Percentiles rank a stretch among this genome's conserved stretches.
These are phyloP conservation scores for Halcyon smyrnensis DNA, from an alignment of 2,797 vertebrate genomes.

Conservation along the genomic window DNA sequence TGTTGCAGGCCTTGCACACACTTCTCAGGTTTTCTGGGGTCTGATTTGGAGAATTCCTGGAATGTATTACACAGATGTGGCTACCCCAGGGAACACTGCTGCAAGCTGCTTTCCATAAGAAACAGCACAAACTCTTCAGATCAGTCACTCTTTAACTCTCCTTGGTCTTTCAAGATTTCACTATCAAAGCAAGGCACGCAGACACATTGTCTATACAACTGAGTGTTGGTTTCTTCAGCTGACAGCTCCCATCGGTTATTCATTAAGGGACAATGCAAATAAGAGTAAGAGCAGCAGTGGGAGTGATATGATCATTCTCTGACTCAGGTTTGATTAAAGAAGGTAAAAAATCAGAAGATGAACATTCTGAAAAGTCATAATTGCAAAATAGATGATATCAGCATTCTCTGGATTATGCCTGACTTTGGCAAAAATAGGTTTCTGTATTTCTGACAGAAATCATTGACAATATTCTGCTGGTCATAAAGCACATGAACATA, in stretches of 20 bases:
- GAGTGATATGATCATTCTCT: slow-evolving; percentile 20
- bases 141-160: background rate
- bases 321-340: slow-evolving; percentile 50
- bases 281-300: background rate
- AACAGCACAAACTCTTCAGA: background rate
- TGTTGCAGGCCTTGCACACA: background rate
- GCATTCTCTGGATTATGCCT: background rate
- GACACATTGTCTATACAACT: background rate
- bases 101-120: background rate
- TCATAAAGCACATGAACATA: background rate
- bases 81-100: background rate
- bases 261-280: background rate
- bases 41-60: background rate
- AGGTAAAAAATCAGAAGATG: slow-evolving; percentile 31
- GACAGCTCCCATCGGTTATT: background rate
- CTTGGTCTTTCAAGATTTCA: background rate
- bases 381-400: background rate
- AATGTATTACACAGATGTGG: background rate
- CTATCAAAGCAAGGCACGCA: background rate
- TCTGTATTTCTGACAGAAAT: background rate
- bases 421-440: background rate
- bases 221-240: background rate
- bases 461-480: background rate
- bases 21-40: background rate
- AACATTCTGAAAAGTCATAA: slow-evolving; percentile 8